A percentile compares a stretch with the other conserved stretches of the same genome.
Evolutionary conservation across 2,113 vertebrate genomes (phyloP).

Genomic region (Eonycteris spelaea): DNA sequence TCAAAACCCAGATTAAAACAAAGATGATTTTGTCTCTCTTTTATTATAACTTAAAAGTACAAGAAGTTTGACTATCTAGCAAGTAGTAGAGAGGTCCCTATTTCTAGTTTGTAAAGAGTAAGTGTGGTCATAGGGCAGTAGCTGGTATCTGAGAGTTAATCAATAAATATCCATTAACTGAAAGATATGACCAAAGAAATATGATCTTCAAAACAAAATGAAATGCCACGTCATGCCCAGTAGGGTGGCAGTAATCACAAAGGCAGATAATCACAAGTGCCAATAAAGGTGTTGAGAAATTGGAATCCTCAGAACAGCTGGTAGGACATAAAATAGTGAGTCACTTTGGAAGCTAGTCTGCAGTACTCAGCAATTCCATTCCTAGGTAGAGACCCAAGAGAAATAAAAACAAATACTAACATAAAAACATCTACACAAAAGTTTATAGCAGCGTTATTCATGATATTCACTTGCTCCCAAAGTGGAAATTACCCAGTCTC

Average conservation of each 20-base stretch:
- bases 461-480: neutral
- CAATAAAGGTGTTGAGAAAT: neutral
- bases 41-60: constrained; percentile 47
- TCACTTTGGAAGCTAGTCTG: neutral
- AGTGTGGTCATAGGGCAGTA: neutral
- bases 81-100: neutral
- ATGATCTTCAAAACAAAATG: neutral
- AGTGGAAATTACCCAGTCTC: neutral
- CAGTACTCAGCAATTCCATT: neutral
- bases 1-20: constrained; percentile 55
- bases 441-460: neutral
- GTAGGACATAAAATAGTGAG: fast-evolving
- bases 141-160: neutral
- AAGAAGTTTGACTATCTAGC: neutral
- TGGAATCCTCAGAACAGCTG: fast-evolving
- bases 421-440: neutral
- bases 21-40: constrained; percentile 24
- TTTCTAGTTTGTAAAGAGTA: neutral
- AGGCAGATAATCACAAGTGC: neutral
- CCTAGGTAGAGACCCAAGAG: neutral
- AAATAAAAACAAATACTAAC: neutral
- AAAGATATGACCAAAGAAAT: neutral
- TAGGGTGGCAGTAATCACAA: neutral
- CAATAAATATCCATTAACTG: neutral
- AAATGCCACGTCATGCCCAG: neutral